A percentile compares a stretch with the other conserved stretches of the same genome.
Conservation (phyloP, 2,888 invertebrate species). For the Graphium colonna region DNA sequence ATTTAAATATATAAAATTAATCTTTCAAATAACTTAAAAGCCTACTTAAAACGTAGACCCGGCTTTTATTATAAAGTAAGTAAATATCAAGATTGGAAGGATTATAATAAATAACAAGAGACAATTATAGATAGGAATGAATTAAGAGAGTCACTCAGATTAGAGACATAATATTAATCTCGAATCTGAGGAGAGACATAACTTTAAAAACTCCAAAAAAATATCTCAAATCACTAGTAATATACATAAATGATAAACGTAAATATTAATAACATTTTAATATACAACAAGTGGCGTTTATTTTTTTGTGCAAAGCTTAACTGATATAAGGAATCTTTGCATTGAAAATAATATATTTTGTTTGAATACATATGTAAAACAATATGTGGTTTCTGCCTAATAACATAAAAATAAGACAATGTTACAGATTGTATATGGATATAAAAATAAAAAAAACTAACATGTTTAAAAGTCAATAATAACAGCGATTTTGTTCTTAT, state of each 20-base stretch:
- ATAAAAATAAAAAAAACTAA: too few species aligned
- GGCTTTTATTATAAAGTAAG: conserved; percentile 57
- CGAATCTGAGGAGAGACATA: too few species aligned
- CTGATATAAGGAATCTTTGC: too few species aligned
- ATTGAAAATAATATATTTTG: too few species aligned
- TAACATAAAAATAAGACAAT: too few species aligned
- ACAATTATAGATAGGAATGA: conserved; percentile 8
- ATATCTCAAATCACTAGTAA: neutral
- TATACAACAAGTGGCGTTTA: neutral
- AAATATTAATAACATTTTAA: neutral
- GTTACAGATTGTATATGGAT: too few species aligned
- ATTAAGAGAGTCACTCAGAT: too few species aligned
- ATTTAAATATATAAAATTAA: conserved; percentile 44
- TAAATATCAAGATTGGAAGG: conserved; percentile 41
- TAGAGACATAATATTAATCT: too few species aligned
- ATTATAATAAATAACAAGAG: conserved; percentile 27
- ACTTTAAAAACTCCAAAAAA: neutral
- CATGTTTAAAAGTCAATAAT: too few species aligned
- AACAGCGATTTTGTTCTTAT: too few species aligned
- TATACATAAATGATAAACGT: neutral
- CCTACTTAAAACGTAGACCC: conserved; percentile 76
- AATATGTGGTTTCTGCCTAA: too few species aligned
- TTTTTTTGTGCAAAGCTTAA: neutral
- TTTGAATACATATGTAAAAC: too few species aligned
- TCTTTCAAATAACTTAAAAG: conserved; percentile 65